phyloP scores from a whole-genome alignment of 2,113 vertebrate genomes.

The Aptenodytes patagonicus region DNA sequence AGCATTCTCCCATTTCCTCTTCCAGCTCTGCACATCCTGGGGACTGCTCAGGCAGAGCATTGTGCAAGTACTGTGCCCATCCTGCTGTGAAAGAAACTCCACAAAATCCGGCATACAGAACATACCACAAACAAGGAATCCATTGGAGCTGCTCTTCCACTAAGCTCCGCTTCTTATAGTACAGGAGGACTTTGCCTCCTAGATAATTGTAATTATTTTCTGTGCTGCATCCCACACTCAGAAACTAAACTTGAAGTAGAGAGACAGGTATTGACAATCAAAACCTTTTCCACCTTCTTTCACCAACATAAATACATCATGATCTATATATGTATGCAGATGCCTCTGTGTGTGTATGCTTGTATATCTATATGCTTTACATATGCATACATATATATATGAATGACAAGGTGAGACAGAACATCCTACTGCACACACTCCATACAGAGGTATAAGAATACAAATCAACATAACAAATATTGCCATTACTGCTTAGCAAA shows the following conservation, averaged over 20 bases:
- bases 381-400: fast-evolving
- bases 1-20: neutral
- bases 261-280: neutral
- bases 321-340: neutral
- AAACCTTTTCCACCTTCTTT: neutral
- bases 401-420: neutral
- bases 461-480: neutral
- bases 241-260: neutral
- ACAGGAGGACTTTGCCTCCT: neutral
- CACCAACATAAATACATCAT: neutral
- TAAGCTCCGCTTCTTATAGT: neutral
- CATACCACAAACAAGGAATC: neutral
- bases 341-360: neutral
- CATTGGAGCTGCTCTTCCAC: neutral
- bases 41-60: neutral
- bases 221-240: neutral
- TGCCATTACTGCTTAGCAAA: neutral
- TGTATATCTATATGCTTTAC: neutral
- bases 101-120: neutral
- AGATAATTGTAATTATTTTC: neutral
- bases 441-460: neutral
- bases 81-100: neutral
- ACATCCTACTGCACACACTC: neutral
- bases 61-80: neutral
- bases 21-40: neutral